These are phyloP conservation scores for Philereme vetulata DNA, from an alignment of 2,888 invertebrate species.

Conservation along the genomic window DNA sequence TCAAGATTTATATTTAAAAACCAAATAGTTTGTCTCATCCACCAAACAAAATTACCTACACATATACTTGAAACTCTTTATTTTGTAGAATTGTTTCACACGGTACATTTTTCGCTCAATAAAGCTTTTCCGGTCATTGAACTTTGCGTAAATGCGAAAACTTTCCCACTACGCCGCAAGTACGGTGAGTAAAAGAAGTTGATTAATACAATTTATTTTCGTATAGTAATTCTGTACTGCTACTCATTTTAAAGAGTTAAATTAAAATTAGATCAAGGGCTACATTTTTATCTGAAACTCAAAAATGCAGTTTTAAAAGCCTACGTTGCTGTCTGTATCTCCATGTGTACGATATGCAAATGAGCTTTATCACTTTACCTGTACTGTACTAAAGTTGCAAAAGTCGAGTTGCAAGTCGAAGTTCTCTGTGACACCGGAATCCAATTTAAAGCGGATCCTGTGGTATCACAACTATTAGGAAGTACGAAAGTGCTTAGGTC, in stretches of 20 bases:
- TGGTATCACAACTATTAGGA: conserved; percentile 15
- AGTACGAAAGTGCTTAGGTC: conserved; percentile 4
- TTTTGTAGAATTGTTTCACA: conserved; percentile 13
- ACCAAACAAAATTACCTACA: conserved; percentile 7
- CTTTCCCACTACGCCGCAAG: conserved; percentile 7
- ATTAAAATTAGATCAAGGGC: not conserved
- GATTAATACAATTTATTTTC: not conserved
- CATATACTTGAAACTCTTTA: conserved; percentile 6
- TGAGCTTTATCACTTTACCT: conserved; percentile 35
- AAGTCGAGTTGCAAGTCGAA: conserved; percentile 35
- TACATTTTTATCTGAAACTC: not conserved
- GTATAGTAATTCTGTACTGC: not conserved
- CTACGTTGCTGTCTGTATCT: not conserved
- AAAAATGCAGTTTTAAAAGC: not conserved
- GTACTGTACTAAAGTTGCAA: conserved; percentile 31
- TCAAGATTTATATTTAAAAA: conserved; percentile 13
- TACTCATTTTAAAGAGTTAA: not conserved
- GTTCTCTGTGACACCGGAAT: conserved; percentile 34
- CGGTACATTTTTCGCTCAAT: conserved; percentile 21
- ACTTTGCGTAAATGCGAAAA: conserved; percentile 15
- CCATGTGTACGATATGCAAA: conserved; percentile 26
- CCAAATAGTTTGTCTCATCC: conserved; percentile 13
- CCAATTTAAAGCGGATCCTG: conserved; percentile 36
- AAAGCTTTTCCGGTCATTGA: conserved; percentile 20
- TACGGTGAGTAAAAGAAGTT: not conserved